Conservation (phyloP, 2,113 vertebrate genomes). For the Stegostoma tigrinum region DNA sequence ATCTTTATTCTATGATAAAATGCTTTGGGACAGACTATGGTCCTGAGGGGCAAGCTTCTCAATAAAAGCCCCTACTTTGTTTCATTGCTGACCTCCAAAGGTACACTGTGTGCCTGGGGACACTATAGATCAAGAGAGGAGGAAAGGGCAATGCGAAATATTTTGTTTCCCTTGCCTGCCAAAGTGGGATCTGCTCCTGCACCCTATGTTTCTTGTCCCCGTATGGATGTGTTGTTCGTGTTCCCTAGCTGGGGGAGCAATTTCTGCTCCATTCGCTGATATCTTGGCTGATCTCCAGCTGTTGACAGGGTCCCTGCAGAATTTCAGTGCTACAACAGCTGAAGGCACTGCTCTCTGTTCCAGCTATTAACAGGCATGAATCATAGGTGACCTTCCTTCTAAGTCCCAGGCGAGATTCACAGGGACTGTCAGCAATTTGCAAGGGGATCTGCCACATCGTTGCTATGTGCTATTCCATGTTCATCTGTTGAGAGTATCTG, state of each 20-base stretch:
- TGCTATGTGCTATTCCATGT: background rate
- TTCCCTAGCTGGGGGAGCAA: background rate
- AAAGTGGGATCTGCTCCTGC: background rate
- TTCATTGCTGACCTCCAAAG: background rate
- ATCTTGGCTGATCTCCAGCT: slow-evolving; percentile 19
- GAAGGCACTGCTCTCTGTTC: background rate
- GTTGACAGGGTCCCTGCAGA: background rate
- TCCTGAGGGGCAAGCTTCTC: background rate
- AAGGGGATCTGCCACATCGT: too few species aligned
- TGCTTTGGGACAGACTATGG: background rate
- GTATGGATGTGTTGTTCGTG: background rate
- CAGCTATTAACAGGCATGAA: slow-evolving; percentile 1
- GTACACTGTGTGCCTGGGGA: background rate
- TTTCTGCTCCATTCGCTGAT: background rate
- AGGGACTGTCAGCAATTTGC: background rate
- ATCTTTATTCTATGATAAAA: too few species aligned
- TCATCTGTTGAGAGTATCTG: background rate
- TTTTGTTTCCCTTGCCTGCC: background rate
- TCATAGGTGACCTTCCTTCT: slow-evolving; percentile 29
- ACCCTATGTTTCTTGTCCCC: background rate
- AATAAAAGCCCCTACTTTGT: background rate
- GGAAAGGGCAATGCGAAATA: background rate
- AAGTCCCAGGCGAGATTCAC: background rate
- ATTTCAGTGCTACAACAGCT: background rate
- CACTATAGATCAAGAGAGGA: background rate